Evolutionary conservation across 2,888 invertebrate genomes (phyloP).

Genomic region (Alviniconcha strummeri): DNA sequence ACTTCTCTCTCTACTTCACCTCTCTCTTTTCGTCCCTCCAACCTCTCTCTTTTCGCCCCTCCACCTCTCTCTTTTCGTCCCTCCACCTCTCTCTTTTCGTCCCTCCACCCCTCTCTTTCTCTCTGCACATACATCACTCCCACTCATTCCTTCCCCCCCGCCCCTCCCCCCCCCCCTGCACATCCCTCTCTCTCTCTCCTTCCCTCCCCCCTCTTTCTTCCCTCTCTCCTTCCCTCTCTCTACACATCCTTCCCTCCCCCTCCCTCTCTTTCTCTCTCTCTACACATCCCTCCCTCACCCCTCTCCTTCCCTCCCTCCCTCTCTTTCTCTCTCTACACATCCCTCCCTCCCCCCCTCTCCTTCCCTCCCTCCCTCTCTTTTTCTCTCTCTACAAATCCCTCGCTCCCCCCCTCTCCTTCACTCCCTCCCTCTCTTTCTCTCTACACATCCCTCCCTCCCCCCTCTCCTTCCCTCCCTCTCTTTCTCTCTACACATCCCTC

Average conservation of each 20-base stretch:
- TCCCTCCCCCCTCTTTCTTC: not conserved
- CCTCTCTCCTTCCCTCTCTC: not conserved
- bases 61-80: not conserved
- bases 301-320: not conserved
- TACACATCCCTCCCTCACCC: not conserved
- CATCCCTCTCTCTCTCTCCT: not conserved
- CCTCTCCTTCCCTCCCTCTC: no score
- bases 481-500: not conserved
- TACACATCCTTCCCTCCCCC: not conserved
- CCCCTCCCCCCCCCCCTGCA: not conserved
- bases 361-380: not conserved
- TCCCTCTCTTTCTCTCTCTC: not conserved
- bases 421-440: no score
- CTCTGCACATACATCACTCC: not conserved
- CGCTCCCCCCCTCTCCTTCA: no score
- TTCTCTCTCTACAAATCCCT: not conserved
- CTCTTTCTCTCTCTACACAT: not conserved
- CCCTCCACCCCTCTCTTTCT: not conserved
- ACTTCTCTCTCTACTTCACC: not conserved
- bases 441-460: no score
- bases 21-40: not conserved
- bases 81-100: not conserved
- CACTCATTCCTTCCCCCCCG: not conserved
- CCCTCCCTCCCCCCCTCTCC: not conserved
- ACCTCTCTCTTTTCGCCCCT: no score